Evolutionary conservation across 2,113 vertebrate species (phyloP).

Genomic region (Rhinopomastus cyanomelas): DNA sequence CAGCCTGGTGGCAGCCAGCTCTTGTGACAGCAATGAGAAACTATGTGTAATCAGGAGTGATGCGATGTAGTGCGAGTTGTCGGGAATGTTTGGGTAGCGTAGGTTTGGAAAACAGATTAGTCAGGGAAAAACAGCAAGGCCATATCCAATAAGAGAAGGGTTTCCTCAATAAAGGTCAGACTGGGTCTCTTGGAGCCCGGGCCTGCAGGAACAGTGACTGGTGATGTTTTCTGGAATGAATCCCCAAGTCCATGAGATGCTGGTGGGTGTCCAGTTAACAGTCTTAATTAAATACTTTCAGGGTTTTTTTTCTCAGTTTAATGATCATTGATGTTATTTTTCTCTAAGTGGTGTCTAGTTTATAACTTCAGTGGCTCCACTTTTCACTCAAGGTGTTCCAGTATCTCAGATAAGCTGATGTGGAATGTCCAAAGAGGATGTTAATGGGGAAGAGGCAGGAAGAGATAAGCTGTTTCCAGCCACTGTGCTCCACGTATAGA

Average conservation of each 20-base stretch:
- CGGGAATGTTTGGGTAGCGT: rapidly evolving
- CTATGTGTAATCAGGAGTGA: neutral
- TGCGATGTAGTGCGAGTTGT: neutral
- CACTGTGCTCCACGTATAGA: neutral
- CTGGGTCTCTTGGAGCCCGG: neutral
- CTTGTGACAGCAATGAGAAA: neutral
- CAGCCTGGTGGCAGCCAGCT: neutral
- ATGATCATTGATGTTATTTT: neutral
- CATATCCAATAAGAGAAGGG: neutral
- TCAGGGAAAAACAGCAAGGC: neutral
- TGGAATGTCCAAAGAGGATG: neutral
- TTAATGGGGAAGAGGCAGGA: neutral
- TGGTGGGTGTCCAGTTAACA: neutral
- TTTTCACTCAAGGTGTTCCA: neutral
- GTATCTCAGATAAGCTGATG: neutral
- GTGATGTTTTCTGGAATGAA: neutral
- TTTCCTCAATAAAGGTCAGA: neutral
- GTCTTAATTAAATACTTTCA: neutral
- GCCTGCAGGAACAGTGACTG: neutral
- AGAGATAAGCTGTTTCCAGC: neutral
- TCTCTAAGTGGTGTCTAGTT: neutral
- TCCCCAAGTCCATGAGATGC: neutral
- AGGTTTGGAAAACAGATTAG: neutral
- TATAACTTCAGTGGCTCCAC: neutral
- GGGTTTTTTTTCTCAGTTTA: neutral